Evolutionary conservation across 2,888 invertebrate genomes (phyloP).

Genomic region (Pachydiplax longipennis): DNA sequence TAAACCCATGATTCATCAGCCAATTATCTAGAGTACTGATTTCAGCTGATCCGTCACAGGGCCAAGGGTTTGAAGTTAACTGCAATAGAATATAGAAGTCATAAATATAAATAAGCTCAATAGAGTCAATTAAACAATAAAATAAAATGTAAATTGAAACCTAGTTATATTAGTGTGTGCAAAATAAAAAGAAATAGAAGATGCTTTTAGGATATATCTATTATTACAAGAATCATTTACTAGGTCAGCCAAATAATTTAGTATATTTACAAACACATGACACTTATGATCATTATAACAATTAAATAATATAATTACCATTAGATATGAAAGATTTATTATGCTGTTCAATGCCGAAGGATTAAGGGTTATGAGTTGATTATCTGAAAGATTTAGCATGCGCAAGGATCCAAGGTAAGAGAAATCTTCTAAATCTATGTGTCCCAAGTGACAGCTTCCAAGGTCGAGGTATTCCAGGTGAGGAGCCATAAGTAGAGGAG

Average conservation of each 20-base stretch:
- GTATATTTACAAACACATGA: neutral
- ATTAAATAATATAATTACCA: neutral
- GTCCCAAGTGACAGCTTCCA: constrained; percentile 8
- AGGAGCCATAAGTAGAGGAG: neutral
- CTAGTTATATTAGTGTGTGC: too few relatives aligned
- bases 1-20: neutral
- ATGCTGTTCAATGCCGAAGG: neutral
- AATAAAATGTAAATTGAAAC: too few relatives aligned
- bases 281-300: neutral
- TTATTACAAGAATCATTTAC: too few relatives aligned
- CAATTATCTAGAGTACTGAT: neutral
- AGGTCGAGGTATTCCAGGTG: neutral
- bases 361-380: constrained; percentile 7
- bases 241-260: too few relatives aligned
- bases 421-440: neutral
- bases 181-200: too few relatives aligned
- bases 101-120: too few relatives aligned
- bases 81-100: neutral
- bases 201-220: too few relatives aligned
- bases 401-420: neutral
- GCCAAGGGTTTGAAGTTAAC: constrained; percentile 17
- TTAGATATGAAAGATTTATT: neutral
- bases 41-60: neutral
- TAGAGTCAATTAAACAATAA: too few relatives aligned
- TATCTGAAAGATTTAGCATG: constrained; percentile 10